Evolutionary conservation across 2,797 vertebrate species (phyloP).

Genomic region (Novumbra hubbsi): DNA sequence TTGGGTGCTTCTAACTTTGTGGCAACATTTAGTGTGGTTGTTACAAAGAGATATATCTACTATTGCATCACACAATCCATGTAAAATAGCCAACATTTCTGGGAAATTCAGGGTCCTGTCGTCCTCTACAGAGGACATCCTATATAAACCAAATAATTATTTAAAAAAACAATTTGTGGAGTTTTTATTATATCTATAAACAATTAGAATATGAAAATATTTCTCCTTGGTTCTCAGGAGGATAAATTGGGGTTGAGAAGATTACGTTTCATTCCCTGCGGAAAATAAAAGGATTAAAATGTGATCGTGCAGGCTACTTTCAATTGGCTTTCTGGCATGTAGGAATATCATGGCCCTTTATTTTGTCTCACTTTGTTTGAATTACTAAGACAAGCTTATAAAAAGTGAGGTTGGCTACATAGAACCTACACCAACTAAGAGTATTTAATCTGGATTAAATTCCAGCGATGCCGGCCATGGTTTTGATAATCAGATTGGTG

Average conservation of each 20-base stretch:
- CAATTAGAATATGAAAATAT: no score
- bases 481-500: slow-evolving; percentile 68
- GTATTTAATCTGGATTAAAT: slow-evolving; percentile 75
- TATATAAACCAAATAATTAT: no score
- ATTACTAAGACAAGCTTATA: neutral
- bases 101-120: no score
- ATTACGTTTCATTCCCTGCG: neutral
- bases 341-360: neutral
- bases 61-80: no score
- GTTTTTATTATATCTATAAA: no score
- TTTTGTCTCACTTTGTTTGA: neutral
- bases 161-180: no score
- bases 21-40: no score
- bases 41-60: no score
- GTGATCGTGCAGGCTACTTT: neutral
- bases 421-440: slow-evolving; percentile 1
- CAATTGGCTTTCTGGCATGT: neutral
- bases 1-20: no score
- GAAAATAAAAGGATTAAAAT: neutral
- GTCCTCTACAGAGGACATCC: no score
- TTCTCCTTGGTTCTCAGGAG: no score
- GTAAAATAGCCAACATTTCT: no score
- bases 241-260: neutral
- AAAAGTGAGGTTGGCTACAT: neutral
- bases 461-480: slow-evolving; percentile 47